Base-by-base conservation (phyloP, 2,888 invertebrate species). In the Microctonus aethiopoides region DNA sequence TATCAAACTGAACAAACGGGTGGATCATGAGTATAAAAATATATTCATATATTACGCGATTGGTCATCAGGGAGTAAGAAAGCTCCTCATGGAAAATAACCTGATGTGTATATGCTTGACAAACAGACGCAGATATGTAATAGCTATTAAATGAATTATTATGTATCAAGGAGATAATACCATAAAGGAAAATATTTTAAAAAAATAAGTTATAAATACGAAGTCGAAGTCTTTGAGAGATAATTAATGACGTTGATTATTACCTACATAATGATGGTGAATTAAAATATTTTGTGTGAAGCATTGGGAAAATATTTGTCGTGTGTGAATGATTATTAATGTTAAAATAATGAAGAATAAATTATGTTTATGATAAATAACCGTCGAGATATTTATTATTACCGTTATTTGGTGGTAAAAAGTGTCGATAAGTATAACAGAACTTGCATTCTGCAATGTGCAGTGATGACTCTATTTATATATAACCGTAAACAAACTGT, bases 31-130 rank as follows among this genome's bases (percentile, higher is more conserved):
- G 10, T n/a, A n/a, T n/a, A n/a, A n/a, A n/a, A n/a, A n/a, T n/a
- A 52, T 10, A 16, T 5, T 22, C 16, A 20, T 34, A 32, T 16
- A 34, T 2, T 32, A 32, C 11, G 56, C 7, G 7, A 34, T 57
- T 32, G 57, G 57, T 34, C 34, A 57, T 32, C 57, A 34, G 57
- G 32, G 32, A 57, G 34, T 57, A 57, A 16, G 16, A 34, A 57
- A 57, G 57, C 34, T n/a, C n/a, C n/a, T n/a, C 9, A 57, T 57
- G 57, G 57, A 57, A 57, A 57, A 57, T 57, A 57, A 57, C 57
- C 9, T n/a, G 29, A 57, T 32, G n/a, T n/a, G n/a, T n/a, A n/a
- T 32, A 29, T 57, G 34, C 9, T 34, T 57, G 57, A 16, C 20
- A 29, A 57, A 57, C 32, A 57, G n/a, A 57, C 5, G 24, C 54